A percentile compares a stretch with the other conserved stretches of the same genome.
These are phyloP conservation scores for Zaprionus capensis DNA, from an alignment of 1,140 invertebrate species.

Conservation along the genomic window DNA sequence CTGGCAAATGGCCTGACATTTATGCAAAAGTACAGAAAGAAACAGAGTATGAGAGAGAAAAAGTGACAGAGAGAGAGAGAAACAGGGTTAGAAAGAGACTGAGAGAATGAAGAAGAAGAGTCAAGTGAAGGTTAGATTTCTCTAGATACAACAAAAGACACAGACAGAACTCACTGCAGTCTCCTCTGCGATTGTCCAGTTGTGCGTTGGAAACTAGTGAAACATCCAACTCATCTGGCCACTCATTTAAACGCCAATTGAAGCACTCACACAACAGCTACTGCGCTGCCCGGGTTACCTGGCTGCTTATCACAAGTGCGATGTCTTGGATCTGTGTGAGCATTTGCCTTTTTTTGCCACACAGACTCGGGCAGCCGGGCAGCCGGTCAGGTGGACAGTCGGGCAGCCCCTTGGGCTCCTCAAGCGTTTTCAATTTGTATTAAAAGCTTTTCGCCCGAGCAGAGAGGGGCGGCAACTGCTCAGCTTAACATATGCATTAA, in stretches of 20 bases:
- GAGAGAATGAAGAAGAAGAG: not conserved
- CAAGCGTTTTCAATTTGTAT: slow-evolving; percentile 78
- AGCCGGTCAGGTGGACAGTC: not conserved
- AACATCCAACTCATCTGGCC: slow-evolving; percentile 32
- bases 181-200: slow-evolving; percentile 4
- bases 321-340: slow-evolving; percentile 47
- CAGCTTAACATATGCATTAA: slow-evolving; percentile 76
- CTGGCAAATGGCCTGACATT: slow-evolving; percentile 72
- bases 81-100: slow-evolving; percentile 5
- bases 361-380: not conserved
- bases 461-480: slow-evolving; percentile 9
- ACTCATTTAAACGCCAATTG: slow-evolving; percentile 63
- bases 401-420: slow-evolving; percentile 22
- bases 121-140: slow-evolving; percentile 2
- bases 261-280: slow-evolving; percentile 29
- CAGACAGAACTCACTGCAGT: not conserved
- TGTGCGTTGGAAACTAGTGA: slow-evolving; percentile 13
- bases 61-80: not conserved
- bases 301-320: slow-evolving; percentile 64
- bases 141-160: not conserved
- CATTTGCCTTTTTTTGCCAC: slow-evolving; percentile 61
- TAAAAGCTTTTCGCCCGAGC: slow-evolving; percentile 70
- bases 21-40: slow-evolving; percentile 43
- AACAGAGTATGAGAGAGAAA: not conserved
- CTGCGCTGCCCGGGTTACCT: slow-evolving; percentile 32